These are phyloP conservation scores for Crotalus viridis DNA, from an alignment of 2,113 vertebrate genomes.

Conservation along the genomic window DNA sequence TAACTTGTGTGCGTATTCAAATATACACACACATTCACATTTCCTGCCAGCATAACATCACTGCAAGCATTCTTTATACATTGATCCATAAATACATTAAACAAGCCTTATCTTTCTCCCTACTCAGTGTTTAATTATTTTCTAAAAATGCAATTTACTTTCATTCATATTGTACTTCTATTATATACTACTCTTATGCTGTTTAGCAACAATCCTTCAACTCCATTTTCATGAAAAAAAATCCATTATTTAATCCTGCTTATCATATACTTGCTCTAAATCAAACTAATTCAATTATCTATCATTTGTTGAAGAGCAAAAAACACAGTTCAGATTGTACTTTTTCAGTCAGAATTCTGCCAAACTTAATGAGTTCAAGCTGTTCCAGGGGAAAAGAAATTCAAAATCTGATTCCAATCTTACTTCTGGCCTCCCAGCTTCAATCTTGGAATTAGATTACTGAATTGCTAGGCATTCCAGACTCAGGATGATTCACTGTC, in stretches of 20 bases:
- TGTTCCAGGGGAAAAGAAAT: not conserved
- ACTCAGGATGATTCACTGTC: not conserved
- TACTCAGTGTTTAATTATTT: not conserved
- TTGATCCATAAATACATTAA: not conserved
- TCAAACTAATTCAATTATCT: not conserved
- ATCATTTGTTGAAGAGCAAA: not conserved
- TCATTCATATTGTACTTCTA: not conserved
- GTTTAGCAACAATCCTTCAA: not conserved
- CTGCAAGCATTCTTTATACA: not conserved
- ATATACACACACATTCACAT: not conserved
- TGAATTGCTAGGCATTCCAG: not conserved
- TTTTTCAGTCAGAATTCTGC: not conserved
- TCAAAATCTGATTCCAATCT: not conserved
- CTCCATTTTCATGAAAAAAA: not conserved
- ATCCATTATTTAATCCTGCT: not conserved
- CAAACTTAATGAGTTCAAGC: not conserved
- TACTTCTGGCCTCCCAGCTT: not conserved
- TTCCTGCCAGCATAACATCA: not conserved
- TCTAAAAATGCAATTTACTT: not conserved
- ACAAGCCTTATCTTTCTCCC: not conserved
- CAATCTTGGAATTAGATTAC: not conserved
- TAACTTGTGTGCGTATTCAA: not conserved
- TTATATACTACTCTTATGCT: not conserved
- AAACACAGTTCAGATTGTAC: not conserved
- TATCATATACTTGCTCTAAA: not conserved